A percentile compares a stretch with the other conserved stretches of the same genome.
phyloP scores from a whole-genome alignment of 64 coral and sea anemone genomes.

The Anthopleura sola region DNA sequence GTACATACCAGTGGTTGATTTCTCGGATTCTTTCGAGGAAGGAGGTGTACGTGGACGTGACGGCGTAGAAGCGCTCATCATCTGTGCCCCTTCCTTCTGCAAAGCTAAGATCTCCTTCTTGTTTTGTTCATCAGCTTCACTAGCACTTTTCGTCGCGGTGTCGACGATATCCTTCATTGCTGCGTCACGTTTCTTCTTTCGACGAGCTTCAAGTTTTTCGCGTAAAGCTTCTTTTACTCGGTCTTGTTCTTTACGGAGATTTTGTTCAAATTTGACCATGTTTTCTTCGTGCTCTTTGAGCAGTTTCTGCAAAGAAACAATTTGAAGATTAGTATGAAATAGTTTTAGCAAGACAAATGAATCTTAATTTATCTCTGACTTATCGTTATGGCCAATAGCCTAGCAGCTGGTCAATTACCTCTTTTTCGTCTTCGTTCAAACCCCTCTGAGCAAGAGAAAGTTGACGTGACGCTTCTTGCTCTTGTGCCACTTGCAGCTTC shows the following conservation, averaged over 20 bases:
- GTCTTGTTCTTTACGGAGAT: slow-evolving; percentile 90
- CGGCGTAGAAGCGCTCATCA: slow-evolving; percentile 49
- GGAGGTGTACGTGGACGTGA: slow-evolving; percentile 46
- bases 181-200: slow-evolving; percentile 82
- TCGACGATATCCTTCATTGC: slow-evolving; percentile 67
- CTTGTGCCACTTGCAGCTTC: slow-evolving; percentile 56
- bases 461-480: slow-evolving; percentile 74
- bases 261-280: slow-evolving; percentile 93
- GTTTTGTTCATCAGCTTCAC: slow-evolving; percentile 43
- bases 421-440: slow-evolving; percentile 86
- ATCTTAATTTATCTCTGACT: background rate
- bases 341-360: background rate
- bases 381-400: no score
- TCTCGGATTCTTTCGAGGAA: background rate
- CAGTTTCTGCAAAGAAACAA: slow-evolving; percentile 62
- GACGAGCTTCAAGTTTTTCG: slow-evolving; percentile 85
- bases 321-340: background rate
- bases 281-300: slow-evolving; percentile 91
- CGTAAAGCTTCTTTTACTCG: slow-evolving; percentile 76
- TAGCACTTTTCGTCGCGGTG: slow-evolving; percentile 51
- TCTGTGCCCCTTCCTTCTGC: slow-evolving; percentile 56
- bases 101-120: slow-evolving; percentile 52
- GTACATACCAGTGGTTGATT: background rate
- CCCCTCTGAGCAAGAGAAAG: slow-evolving; percentile 75
- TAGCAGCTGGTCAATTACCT: no score